phyloP scores from a whole-genome alignment of 2,888 invertebrate genomes.

The Leucania comma region DNA sequence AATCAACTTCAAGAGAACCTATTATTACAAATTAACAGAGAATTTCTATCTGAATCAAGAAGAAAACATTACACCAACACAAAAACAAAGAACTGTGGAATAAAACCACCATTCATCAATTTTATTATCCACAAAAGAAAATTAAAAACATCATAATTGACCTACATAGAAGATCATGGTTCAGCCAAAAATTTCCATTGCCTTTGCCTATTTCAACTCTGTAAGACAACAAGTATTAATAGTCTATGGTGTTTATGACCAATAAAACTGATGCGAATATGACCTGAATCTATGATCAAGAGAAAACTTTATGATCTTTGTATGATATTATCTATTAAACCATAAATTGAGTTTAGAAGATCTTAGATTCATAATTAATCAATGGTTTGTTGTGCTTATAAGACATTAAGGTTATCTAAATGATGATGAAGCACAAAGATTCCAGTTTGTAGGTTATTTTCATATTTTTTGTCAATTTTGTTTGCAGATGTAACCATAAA shows the following conservation, averaged over 20 bases:
- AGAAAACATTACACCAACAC: neutral
- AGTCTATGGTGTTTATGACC: conserved; percentile 36
- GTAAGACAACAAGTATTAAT: conserved; percentile 36
- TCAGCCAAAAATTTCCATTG: neutral
- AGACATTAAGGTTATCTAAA: conserved; percentile 22
- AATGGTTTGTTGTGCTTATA: conserved; percentile 6
- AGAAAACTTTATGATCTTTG: conserved; percentile 21
- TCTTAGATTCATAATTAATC: conserved; percentile 1
- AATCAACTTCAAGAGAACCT: neutral
- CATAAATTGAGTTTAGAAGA: neutral
- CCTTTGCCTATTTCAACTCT: conserved; percentile 12
- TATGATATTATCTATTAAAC: neutral
- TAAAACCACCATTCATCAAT: neutral
- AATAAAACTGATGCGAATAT: conserved; percentile 36
- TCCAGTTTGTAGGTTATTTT: conserved; percentile 45
- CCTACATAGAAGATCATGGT: conserved; percentile 23
- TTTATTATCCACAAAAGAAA: neutral
- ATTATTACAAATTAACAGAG: neutral
- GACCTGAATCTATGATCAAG: conserved; percentile 43
- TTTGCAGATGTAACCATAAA: conserved; percentile 9
- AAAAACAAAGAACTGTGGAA: neutral
- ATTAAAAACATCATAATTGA: conserved; percentile 16
- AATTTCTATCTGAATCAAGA: neutral
- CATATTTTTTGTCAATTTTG: conserved; percentile 19
- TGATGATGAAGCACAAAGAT: conserved; percentile 32